Evolutionary conservation across 2,797 vertebrate species (phyloP), one percentile per base, ranked within the genome.

Genomic region (Acipenser ruthenus): DNA sequence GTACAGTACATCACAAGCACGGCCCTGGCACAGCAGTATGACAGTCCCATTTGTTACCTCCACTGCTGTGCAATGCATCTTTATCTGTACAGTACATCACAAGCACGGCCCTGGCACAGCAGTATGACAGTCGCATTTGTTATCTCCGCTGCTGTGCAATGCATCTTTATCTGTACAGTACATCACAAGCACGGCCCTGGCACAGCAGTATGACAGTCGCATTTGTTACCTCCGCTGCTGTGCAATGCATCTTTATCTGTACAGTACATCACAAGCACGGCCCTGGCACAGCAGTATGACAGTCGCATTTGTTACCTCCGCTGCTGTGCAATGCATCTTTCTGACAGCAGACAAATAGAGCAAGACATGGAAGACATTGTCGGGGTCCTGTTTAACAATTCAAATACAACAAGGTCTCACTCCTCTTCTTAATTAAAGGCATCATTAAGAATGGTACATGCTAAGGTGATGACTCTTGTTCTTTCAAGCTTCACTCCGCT

Each of bases 391-490:
- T 13, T 58, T 68, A 62, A 62, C 60, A 62, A 48, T 62, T 37
- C 18, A 62, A 8, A 62, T 62, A 9, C 18, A 62, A 62, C 60
- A 10, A 58, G 52, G 65, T 65, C 58, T 49, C 62, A 5, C 50
- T 55, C 66, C 58, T 63, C 65, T 67, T 71, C 53, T 65, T 63
- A 69, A 71, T 69, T 70, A 11, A 58, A 59, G 69, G 62, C 65
- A 50, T 62, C 62, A 58, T 58, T 56, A 68, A 71, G 51, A 65
- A 23, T 50, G 50, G 13, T 23, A 5, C 53, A 52, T 55, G 59
- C n/a, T 6, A 10, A 51, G 63, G 63, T 62, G 66, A 65, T 68
- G 63, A 65, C 59, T 67, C 56, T 68, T 55, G 11, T 52, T 37
- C 37, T 63, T 23, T 47, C 49, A 64, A 50, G 66, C 23, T 13